Conservation (phyloP, 2,888 invertebrate genomes). For the Rambutsinella grinnellia region DNA sequence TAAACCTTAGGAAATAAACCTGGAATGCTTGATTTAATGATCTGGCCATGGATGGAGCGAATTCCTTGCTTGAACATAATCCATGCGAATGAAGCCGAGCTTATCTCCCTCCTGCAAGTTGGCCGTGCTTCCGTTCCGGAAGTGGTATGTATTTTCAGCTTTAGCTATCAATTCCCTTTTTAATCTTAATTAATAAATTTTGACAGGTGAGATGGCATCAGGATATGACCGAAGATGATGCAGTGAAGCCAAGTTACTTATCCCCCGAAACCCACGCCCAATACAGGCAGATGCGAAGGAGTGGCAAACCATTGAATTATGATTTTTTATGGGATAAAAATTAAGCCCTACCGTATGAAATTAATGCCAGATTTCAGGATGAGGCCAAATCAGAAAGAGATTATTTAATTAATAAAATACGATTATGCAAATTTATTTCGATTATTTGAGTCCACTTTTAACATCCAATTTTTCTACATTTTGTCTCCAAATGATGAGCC, state of each 20-base stretch:
- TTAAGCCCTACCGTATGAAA: too few species aligned
- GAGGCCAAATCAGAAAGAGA: too few species aligned
- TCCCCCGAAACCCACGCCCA: constrained; percentile 80
- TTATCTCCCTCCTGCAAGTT: neutral
- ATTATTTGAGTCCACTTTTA: too few species aligned
- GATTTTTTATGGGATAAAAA: too few species aligned
- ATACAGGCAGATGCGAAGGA: constrained; percentile 75
- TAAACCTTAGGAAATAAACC: constrained; percentile 72
- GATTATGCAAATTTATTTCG: too few species aligned
- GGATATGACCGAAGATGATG: constrained; percentile 79
- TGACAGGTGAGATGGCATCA: constrained; percentile 75
- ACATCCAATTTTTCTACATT: too few species aligned
- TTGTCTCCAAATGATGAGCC: too few species aligned
- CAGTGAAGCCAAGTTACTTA: constrained; percentile 78
- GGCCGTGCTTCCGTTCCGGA: constrained; percentile 1
- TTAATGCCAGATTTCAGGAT: too few species aligned
- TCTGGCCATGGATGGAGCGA: constrained; percentile 89
- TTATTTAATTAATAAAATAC: too few species aligned
- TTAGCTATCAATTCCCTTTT: too few species aligned
- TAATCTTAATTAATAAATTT: constrained; percentile 15
- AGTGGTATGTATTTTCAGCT: constrained; percentile 42
- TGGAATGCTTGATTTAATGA: constrained; percentile 85
- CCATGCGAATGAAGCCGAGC: constrained; percentile 32
- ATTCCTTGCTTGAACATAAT: constrained; percentile 75
- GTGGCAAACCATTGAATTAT: constrained; percentile 73